Evolutionary conservation across 2,797 vertebrate genomes (phyloP), one percentile per base, ranked within the genome.

Genomic region (Enteromius thamalakanensis): DNA sequence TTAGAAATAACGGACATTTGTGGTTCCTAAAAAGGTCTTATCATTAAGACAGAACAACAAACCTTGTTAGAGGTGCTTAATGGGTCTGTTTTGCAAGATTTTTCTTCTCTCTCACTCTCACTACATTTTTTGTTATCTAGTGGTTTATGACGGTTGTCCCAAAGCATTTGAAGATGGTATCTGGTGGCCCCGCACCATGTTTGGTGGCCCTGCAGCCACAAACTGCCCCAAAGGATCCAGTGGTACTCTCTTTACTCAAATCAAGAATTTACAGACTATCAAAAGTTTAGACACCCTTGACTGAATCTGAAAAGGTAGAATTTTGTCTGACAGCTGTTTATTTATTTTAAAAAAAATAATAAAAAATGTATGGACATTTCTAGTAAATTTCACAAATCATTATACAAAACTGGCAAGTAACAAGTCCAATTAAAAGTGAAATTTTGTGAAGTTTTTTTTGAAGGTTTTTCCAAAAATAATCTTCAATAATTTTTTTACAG

Each of bases 181-280:
- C 90, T 97, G 96, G 96, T 97, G 96, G 96, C 96, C 96, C 3
- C 96, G 95, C 89, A 97, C 96, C 26, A 95, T 94, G 86, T 97
- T 96, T 81, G 96, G 95, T 26, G 95, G 95, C 76, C 96, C 96
- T 6, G 96, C 96, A 11, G 95, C 96, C 0, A 94, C 96, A 89
- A 94, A 94, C 0, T 97, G 96, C 86, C 96, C 96, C 82, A 96
- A 95, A 90, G 95, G 95, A 76, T 96, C 96, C 0, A 90, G 92
- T 34, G 96, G 96, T 97, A 45, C 6, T 1, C 10, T 32, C 4
- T 55, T 71, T 42, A 15, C 32, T 4, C 64, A 72, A 81, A 62
- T 62, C 37, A 62, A 60, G 1, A 40, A 47, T 8, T 19, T 12
- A 21, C 23, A 12, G 23, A 9, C 49, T 12, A 29, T 29, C 29